Conservation (phyloP, 2,888 invertebrate species). For the Adineta ricciae region DNA sequence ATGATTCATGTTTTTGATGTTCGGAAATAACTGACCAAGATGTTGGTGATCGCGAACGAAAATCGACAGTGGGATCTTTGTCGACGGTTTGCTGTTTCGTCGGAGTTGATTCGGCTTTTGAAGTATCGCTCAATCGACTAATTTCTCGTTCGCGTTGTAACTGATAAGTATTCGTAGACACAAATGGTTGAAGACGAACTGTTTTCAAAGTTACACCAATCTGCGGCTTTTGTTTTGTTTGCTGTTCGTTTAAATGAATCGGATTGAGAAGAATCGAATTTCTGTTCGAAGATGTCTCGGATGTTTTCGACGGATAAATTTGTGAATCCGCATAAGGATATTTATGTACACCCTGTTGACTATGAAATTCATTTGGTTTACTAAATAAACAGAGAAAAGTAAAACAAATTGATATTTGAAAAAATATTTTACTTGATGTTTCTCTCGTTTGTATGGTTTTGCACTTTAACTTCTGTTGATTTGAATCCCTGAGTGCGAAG, state of each 20-base stretch:
- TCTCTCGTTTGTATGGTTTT: not conserved
- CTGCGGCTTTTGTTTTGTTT: not conserved
- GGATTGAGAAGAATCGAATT: not conserved
- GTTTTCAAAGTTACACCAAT: not conserved
- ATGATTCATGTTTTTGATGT: not conserved
- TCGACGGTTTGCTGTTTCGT: not conserved
- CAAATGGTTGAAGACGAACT: not conserved
- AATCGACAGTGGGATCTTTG: not conserved
- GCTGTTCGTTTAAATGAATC: not conserved
- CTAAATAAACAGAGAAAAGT: not conserved
- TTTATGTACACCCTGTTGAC: not conserved
- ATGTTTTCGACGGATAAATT: not conserved
- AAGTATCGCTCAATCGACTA: not conserved
- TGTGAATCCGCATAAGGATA: not conserved
- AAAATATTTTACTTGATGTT: not conserved
- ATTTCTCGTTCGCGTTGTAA: not conserved
- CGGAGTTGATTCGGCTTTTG: not conserved
- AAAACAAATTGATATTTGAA: not conserved
- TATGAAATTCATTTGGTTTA: not conserved
- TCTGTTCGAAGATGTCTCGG: not conserved
- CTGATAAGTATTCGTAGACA: not conserved
- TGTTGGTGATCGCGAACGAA: not conserved
- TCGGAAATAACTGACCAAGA: not conserved
- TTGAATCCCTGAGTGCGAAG: not conserved
- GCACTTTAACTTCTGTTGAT: not conserved